Evolutionary conservation across 2,797 vertebrate species (phyloP).

Genomic region (Hippopotamyrus pictus): DNA sequence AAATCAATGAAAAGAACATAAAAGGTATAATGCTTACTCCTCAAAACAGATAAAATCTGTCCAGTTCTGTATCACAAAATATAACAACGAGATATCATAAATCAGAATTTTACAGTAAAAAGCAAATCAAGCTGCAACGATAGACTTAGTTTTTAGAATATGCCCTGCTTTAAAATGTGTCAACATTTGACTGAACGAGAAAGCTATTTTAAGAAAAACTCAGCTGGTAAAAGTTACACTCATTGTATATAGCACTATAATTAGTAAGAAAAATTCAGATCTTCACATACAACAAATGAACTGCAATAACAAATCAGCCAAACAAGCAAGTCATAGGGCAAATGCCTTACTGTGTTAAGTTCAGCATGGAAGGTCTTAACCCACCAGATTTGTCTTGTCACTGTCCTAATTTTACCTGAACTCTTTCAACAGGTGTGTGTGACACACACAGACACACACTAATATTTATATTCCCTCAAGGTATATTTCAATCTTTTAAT

Average conservation of each 20-base stretch:
- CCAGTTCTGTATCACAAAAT: background rate
- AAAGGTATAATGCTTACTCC: background rate
- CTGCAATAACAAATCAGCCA: background rate
- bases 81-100: background rate
- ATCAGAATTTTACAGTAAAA: background rate
- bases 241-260: background rate
- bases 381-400: background rate
- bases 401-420: background rate
- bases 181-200: background rate
- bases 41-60: background rate
- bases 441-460: background rate
- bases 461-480: background rate
- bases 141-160: background rate
- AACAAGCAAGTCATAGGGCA: background rate
- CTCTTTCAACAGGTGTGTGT: slow-evolving; percentile 2
- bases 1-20: slow-evolving; percentile 4
- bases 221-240: background rate
- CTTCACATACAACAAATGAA: background rate
- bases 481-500: slow-evolving; percentile 18
- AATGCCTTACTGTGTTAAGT: background rate
- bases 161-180: background rate
- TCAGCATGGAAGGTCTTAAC: background rate
- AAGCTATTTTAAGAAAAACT: background rate
- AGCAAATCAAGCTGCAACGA: background rate
- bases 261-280: background rate